Conservation (phyloP, 2,797 vertebrate genomes). For the Pantherophis vulpinus region DNA sequence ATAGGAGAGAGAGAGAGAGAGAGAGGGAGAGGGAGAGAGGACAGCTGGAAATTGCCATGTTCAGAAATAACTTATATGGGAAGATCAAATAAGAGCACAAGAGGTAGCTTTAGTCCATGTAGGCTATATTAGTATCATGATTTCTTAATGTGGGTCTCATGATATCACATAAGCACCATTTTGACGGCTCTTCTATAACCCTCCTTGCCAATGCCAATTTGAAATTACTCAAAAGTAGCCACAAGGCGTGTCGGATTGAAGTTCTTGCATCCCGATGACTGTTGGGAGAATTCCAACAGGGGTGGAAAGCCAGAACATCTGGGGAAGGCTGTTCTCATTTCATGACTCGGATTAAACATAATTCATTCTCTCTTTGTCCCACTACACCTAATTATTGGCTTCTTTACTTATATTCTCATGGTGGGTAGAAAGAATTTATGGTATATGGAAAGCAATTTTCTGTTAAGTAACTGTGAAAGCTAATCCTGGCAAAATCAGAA, state of each 20-base stretch:
- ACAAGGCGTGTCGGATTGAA: not conserved
- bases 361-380: not conserved
- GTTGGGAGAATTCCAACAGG: not conserved
- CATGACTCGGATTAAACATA: not conserved
- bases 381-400: not conserved
- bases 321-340: not conserved
- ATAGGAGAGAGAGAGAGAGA: not conserved
- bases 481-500: not conserved
- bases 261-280: not conserved
- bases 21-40: not conserved
- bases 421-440: not conserved
- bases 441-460: not conserved
- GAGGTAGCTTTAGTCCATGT: constrained; percentile 57
- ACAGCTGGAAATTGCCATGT: constrained; percentile 20
- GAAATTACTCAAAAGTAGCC: not conserved
- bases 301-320: not conserved
- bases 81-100: constrained; percentile 22
- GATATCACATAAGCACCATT: not conserved
- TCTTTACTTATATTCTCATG: not conserved
- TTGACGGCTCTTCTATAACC: not conserved
- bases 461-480: not conserved
- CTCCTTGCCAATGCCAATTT: not conserved
- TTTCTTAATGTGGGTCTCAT: constrained; percentile 37
- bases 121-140: constrained; percentile 28
- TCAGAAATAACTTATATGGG: constrained; percentile 23